Evolutionary conservation across 1,140 invertebrate genomes (phyloP).

Genomic region (Drosophila tani): DNA sequence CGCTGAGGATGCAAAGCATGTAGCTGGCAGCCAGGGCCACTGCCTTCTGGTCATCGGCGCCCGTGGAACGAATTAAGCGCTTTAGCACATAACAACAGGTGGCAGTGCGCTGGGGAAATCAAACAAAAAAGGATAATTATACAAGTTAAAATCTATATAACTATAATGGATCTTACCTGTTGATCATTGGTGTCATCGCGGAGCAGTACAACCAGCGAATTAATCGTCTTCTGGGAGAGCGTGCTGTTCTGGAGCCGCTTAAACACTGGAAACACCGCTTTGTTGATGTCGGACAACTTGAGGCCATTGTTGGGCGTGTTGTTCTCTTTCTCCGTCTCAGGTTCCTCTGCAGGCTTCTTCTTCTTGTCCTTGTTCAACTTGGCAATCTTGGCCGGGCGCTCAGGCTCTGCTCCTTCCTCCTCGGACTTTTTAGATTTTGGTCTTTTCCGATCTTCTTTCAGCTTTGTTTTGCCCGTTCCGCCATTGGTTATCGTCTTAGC

Average conservation of each 20-base stretch:
- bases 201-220: conserved; percentile 33
- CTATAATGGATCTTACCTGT: conserved; percentile 3
- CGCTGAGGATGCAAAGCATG: conserved; percentile 35
- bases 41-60: conserved; percentile 47
- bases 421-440: conserved; percentile 12
- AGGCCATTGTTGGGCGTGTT: conserved; percentile 13
- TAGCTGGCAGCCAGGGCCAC: conserved; percentile 38
- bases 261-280: conserved; percentile 46
- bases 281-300: conserved; percentile 42
- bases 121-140: neutral
- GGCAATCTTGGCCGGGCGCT: conserved; percentile 8
- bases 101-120: conserved; percentile 34
- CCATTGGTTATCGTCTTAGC: conserved; percentile 7
- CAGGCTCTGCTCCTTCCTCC: neutral
- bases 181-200: conserved; percentile 8
- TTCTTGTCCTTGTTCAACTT: neutral
- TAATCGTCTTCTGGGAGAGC: conserved; percentile 13
- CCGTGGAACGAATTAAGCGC: conserved; percentile 62
- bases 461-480: neutral
- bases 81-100: conserved; percentile 53
- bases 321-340: conserved; percentile 20
- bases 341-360: conserved; percentile 8
- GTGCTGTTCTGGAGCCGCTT: conserved; percentile 24
- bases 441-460: conserved; percentile 5
- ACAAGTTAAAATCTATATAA: neutral